Evolutionary conservation across 2,888 invertebrate species (phyloP), one percentile per base, ranked within the genome.

Genomic region (Onchidella celtica): DNA sequence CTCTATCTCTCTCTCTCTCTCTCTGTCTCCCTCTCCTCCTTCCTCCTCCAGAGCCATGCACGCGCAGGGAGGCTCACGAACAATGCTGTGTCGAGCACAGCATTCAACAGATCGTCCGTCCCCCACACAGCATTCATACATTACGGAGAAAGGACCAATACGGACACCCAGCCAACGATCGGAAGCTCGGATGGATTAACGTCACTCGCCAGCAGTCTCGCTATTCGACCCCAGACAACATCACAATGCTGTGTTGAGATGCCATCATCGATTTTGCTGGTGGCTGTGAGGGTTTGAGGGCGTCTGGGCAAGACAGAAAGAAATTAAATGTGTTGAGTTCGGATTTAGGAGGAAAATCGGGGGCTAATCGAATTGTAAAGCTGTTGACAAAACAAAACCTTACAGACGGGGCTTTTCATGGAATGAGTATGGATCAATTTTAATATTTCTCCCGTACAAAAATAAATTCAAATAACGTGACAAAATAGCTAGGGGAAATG

Each of bases 201-300:
- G 34, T 11, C 38, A 24, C 68, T 68, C 68, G 68, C 68, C 40
- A 40, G 24, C 17, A 40, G 68, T 40, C 27, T 38, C 68, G 24
- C 40, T 68, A 36, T 24, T 38, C 17, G 38, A 24, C 9, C 24
- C 38, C 34, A 4, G 38, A n/a, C 40, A 40, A 21, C 68, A 38
- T 68, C 27, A 72, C 72, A 72, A 72, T 72, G 34, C 72, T 72
- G 72, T 72, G 72, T 55, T 34, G 21, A 14, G 57, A 34, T n/a
- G 55, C 57, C n/a, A 32, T 21, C 55, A 72, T 72, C 57, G 72
- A 72, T 72, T 72, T 55, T 9, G 32, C 1, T 34, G 34, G 47
- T 6, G 9, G 34, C 14, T 72, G 55, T 32, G 11, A 57, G 32
- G 57, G 34, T 34, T 55, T 14, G 21, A 9, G 29, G 9, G 1